Evolutionary conservation across 2,113 vertebrate genomes (phyloP).

Genomic region (Semnornis frantzii): DNA sequence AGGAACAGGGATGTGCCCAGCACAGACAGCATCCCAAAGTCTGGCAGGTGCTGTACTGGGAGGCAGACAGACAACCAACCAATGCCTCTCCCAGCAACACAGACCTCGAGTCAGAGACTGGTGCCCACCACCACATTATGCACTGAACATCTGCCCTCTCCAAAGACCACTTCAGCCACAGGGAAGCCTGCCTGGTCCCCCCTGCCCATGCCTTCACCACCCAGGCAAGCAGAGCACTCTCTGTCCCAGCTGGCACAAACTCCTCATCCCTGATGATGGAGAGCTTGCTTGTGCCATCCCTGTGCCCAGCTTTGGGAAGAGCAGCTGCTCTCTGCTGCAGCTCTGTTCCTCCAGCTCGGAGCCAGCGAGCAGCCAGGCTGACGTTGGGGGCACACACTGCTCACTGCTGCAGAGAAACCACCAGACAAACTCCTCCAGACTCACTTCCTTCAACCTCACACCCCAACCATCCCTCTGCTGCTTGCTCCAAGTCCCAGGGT

Average conservation of each 20-base stretch:
- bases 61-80: not conserved
- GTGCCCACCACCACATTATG: not conserved
- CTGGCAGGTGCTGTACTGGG: rapidly evolving
- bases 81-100: not conserved
- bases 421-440: not conserved
- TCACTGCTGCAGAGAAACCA: not conserved
- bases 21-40: not conserved
- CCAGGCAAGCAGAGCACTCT: not conserved
- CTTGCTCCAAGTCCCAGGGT: not conserved
- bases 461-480: not conserved
- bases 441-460: not conserved
- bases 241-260: not conserved
- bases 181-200: no score
- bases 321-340: not conserved
- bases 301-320: not conserved
- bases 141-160: rapidly evolving
- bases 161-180: not conserved
- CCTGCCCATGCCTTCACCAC: rapidly evolving
- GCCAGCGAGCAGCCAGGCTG: not conserved
- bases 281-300: not conserved
- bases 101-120: not conserved
- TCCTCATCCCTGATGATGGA: not conserved
- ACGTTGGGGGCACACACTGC: rapidly evolving
- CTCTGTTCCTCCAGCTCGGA: not conserved
- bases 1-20: not conserved